Evolutionary conservation across 2,888 invertebrate genomes (phyloP).

Genomic region (Melitaea athalia): DNA sequence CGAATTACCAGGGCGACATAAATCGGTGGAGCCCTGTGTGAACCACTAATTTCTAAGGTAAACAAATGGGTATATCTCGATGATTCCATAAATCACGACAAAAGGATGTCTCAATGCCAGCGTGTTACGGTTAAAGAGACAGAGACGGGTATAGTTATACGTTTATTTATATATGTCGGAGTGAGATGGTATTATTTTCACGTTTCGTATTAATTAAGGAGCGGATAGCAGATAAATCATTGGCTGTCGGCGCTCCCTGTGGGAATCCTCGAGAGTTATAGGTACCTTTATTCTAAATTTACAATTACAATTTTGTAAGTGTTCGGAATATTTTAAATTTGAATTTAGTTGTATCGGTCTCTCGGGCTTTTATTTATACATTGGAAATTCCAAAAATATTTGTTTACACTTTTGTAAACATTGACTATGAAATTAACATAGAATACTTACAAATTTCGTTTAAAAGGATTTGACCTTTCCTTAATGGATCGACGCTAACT

Average conservation of each 20-base stretch:
- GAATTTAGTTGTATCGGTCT: conserved; percentile 61
- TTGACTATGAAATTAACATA: conserved; percentile 13
- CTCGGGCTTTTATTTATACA: conserved; percentile 50
- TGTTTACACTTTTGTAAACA: conserved; percentile 21
- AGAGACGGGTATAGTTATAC: conserved; percentile 45
- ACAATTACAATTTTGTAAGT: conserved; percentile 79
- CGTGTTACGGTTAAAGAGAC: conserved; percentile 56
- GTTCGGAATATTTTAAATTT: conserved; percentile 72
- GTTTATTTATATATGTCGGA: conserved; percentile 46
- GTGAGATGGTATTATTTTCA: conserved; percentile 55
- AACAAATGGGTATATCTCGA: conserved; percentile 76
- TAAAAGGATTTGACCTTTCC: not conserved
- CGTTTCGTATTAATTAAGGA: conserved; percentile 75
- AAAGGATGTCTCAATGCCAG: conserved; percentile 74
- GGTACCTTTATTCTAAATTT: conserved; percentile 80
- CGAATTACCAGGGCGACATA: conserved; percentile 68
- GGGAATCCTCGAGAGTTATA: conserved; percentile 80
- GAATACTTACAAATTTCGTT: not conserved
- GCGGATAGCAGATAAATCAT: conserved; percentile 76
- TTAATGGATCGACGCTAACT: too few relatives aligned
- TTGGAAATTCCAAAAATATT: conserved; percentile 36
- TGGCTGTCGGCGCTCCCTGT: conserved; percentile 79
- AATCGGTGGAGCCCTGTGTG: conserved; percentile 60
- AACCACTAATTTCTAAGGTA: conserved; percentile 78
- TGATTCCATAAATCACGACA: conserved; percentile 69